Evolutionary conservation across 2,888 invertebrate genomes (phyloP), one percentile per base, ranked within the genome.

Genomic region (Linnaemya tessellans): DNA sequence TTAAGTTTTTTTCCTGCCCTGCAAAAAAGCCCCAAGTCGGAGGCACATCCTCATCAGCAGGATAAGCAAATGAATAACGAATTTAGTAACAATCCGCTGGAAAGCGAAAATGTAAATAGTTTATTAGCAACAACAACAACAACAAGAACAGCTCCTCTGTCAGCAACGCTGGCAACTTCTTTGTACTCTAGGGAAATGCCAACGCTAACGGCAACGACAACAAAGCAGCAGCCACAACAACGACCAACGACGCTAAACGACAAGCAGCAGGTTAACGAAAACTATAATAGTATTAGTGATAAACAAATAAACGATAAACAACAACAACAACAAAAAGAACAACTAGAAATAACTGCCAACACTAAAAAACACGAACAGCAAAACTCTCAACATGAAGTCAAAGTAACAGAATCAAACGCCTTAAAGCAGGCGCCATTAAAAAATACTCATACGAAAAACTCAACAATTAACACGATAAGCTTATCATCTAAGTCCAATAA

Each of bases 201-300:
- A n/a, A n/a, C n/a, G n/a, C n/a, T n/a, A n/a, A 64, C 62, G 43
- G 82, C 81, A 64, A 60, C 43, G 80, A 85, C 74, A 80, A 71
- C n/a, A 68, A 13, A 49, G 65, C 73, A 54, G 20, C 73, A 73
- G 49, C 65, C 46, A 58, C 65, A 49, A 70, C 65, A 73, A 86
- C 86, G 67, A 71, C 30, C 41, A 80, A 74, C 70, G 64, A 74
- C 64, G 41, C 54, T 51, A 43, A 73, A 43, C 25, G 81, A 81
- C 78, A 68, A 79, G 81, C 78, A 81, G 79, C 79, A 74, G 80
- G 68, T 74, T 56, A 82, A 82, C 70, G 85, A 80, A 58, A 80
- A 67, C 22, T 20, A 71, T 65, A 80, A 80, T 82, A 85, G 79
- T 80, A 85, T 85, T 85, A 82, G 82, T 80, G 60, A 80, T 73